These are phyloP conservation scores for Patagioenas fasciata DNA, from an alignment of 2,113 vertebrate genomes.

Conservation along the genomic window DNA sequence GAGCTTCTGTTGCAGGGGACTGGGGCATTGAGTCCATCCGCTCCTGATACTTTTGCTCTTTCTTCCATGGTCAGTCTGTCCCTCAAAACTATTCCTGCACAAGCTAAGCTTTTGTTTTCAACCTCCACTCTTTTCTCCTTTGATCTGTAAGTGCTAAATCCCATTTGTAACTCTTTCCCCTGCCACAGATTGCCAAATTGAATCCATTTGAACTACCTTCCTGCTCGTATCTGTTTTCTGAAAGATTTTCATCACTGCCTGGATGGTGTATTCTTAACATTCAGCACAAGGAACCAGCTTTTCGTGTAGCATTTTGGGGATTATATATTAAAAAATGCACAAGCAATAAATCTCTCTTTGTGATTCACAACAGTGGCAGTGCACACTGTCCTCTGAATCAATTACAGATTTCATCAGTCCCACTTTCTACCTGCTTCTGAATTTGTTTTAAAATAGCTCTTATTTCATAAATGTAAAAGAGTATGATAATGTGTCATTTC, in stretches of 20 bases:
- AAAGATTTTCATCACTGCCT: conserved; percentile 26
- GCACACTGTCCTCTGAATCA: conserved; percentile 11
- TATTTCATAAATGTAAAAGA: background rate
- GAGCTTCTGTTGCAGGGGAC: background rate
- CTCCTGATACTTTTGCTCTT: background rate
- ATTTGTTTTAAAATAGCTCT: conserved; percentile 43
- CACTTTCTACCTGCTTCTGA: conserved; percentile 10
- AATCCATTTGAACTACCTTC: conserved; percentile 38
- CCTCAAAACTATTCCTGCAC: background rate
- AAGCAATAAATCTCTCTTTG: conserved; percentile 24
- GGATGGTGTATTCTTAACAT: conserved; percentile 14
- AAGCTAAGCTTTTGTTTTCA: background rate
- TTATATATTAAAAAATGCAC: conserved; percentile 53
- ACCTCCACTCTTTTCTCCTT: background rate
- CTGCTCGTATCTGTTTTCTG: conserved; percentile 31
- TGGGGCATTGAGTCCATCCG: background rate
- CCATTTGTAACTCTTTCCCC: background rate
- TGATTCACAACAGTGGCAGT: background rate
- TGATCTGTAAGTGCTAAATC: background rate
- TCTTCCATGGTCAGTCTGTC: background rate
- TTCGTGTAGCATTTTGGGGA: conserved; percentile 12
- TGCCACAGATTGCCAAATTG: conserved; percentile 21
- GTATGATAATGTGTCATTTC: background rate
- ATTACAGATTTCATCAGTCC: conserved; percentile 35
- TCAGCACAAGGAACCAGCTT: background rate